Conservation (phyloP, 1,140 invertebrate species). For the Vollenhovia emeryi region DNA sequence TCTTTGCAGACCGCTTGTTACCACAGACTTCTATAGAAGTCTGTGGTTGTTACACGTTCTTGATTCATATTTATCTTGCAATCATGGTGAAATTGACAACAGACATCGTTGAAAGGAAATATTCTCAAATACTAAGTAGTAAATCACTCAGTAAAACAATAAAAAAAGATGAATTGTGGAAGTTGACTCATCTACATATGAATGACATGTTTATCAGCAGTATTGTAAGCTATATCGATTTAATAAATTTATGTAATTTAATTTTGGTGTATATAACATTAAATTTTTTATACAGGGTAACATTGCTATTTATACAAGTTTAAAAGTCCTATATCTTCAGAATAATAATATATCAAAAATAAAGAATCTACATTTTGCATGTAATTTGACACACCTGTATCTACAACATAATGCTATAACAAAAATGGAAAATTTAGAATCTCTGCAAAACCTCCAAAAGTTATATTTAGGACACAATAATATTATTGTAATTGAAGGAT, state of each 20-base stretch:
- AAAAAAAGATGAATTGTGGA: constrained; percentile 74
- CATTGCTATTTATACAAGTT: constrained; percentile 83
- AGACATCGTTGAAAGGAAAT: constrained; percentile 73
- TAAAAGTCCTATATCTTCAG: constrained; percentile 88
- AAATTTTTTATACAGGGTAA: constrained; percentile 82
- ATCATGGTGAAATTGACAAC: constrained; percentile 68
- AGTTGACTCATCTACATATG: constrained; percentile 85
- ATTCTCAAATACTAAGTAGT: constrained; percentile 67
- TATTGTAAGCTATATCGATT: constrained; percentile 82
- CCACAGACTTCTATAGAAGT: no score
- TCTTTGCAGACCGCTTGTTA: background rate
- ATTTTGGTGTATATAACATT: constrained; percentile 48
- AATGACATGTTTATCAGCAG: constrained; percentile 84
- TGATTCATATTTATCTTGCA: background rate
- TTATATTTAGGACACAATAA: constrained; percentile 89
- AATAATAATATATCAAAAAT: constrained; percentile 88
- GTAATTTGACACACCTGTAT: constrained; percentile 88
- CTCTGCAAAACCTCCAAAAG: constrained; percentile 87
- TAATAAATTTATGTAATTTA: constrained; percentile 17
- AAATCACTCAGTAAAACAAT: constrained; percentile 76
- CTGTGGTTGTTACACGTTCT: no score
- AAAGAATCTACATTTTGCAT: constrained; percentile 86
- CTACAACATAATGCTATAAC: constrained; percentile 89
- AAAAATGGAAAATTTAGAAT: constrained; percentile 88
- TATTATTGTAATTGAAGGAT: constrained; percentile 89